These are phyloP conservation scores for Ennomos erosarius DNA, from an alignment of 2,888 invertebrate species.

Conservation along the genomic window DNA sequence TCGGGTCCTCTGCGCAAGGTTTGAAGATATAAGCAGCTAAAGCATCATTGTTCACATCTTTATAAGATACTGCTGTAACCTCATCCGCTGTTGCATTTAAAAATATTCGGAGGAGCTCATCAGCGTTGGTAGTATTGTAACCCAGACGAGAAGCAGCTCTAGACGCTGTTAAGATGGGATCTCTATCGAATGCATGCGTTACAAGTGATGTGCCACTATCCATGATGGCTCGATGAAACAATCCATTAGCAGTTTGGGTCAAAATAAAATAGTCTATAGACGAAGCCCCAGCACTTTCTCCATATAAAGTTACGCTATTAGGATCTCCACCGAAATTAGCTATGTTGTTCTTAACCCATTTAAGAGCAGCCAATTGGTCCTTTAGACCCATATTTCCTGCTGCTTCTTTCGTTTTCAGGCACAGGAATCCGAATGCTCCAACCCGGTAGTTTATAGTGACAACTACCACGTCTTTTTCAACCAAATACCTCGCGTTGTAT, in stretches of 20 bases:
- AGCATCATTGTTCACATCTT: constrained; percentile 40
- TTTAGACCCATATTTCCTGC: constrained; percentile 61
- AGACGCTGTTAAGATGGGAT: constrained; percentile 45
- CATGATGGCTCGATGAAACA: constrained; percentile 56
- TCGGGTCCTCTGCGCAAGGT: constrained; percentile 46
- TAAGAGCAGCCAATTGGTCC: constrained; percentile 62
- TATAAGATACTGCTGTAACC: constrained; percentile 43
- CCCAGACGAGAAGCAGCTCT: constrained; percentile 46
- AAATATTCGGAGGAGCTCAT: constrained; percentile 49
- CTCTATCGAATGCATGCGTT: constrained; percentile 43
- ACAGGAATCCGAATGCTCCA: constrained; percentile 60
- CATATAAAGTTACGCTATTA: constrained; percentile 56
- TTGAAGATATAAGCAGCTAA: constrained; percentile 42
- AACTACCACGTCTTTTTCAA: constrained; percentile 53
- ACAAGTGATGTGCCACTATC: constrained; percentile 53
- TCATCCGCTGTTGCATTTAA: constrained; percentile 45
- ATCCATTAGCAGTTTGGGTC: constrained; percentile 48
- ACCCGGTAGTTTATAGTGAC: constrained; percentile 61
- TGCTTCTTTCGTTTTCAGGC: constrained; percentile 52
- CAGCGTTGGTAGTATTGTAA: constrained; percentile 43
- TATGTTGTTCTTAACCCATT: constrained; percentile 61
- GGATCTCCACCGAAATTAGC: constrained; percentile 60
- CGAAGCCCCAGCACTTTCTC: constrained; percentile 58
- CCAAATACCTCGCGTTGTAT: constrained; percentile 56
- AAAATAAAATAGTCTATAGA: constrained; percentile 50